phyloP scores from a whole-genome alignment of 2,797 vertebrate genomes.

The Eidolon dupreanum region DNA sequence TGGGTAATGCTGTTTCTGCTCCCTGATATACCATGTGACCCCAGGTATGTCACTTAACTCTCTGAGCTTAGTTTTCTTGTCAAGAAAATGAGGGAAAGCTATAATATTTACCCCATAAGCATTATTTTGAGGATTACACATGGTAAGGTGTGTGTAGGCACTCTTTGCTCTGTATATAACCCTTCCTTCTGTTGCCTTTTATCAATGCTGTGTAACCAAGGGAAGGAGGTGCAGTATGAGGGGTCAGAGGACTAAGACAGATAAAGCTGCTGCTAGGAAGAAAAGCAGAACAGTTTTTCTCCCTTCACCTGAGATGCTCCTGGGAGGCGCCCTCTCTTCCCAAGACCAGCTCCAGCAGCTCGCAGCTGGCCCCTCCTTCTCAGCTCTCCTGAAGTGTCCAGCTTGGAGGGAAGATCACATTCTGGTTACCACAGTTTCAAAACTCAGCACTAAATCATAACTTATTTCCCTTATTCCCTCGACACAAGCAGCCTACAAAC shows the following conservation, averaged over 20 bases:
- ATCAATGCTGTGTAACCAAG: not conserved
- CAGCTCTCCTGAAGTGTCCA: not conserved
- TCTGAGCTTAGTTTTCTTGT: not conserved
- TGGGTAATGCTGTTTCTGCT: not conserved
- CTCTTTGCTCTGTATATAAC: not conserved
- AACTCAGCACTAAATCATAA: conserved; percentile 23
- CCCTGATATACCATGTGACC: not conserved
- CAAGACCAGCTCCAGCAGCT: not conserved
- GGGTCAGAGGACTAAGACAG: not conserved
- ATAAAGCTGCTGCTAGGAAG: not conserved
- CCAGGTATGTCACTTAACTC: not conserved
- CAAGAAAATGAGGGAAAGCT: not conserved
- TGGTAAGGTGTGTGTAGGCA: rapidly evolving
- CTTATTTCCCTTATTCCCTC: not conserved
- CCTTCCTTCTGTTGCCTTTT: not conserved
- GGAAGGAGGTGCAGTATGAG: not conserved
- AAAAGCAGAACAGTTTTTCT: not conserved
- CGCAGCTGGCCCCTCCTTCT: not conserved
- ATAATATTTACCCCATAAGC: rapidly evolving
- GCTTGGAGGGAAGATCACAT: not conserved
- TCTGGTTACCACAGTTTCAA: not conserved
- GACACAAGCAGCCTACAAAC: not conserved
- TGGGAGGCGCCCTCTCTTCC: not conserved
- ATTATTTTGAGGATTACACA: not conserved
- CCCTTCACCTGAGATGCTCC: not conserved